phyloP scores from a whole-genome alignment of 1,140 invertebrate species.

The Cotesia typhae region DNA sequence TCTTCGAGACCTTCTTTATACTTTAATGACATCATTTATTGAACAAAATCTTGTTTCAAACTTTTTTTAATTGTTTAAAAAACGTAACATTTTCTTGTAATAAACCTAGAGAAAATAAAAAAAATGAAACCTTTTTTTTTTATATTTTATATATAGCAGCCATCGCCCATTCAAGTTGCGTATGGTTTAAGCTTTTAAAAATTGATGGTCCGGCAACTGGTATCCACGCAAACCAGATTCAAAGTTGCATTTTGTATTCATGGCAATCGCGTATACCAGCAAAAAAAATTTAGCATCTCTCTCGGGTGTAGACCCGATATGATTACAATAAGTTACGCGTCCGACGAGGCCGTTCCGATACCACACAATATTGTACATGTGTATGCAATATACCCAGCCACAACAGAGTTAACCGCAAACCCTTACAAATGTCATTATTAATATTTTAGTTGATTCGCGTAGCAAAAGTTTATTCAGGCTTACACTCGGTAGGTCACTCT shows the following conservation, averaged over 20 bases:
- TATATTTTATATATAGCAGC: neutral
- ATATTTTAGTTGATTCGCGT: slow-evolving; percentile 44
- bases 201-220: slow-evolving; percentile 61
- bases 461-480: neutral
- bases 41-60: slow-evolving; percentile 54
- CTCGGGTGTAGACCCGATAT: slow-evolving; percentile 28
- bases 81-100: slow-evolving; percentile 40
- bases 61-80: no score
- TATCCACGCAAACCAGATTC: slow-evolving; percentile 63
- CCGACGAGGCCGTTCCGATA: slow-evolving; percentile 19
- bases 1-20: neutral
- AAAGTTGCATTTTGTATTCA: slow-evolving; percentile 65
- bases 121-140: no score
- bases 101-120: slow-evolving; percentile 5
- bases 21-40: slow-evolving; percentile 60
- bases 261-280: slow-evolving; percentile 45
- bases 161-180: slow-evolving; percentile 30
- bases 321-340: slow-evolving; percentile 37
- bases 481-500: no score
- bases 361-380: slow-evolving; percentile 3
- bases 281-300: slow-evolving; percentile 27
- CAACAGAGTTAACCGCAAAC: slow-evolving; percentile 37
- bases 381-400: slow-evolving; percentile 20
- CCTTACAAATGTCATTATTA: slow-evolving; percentile 51
- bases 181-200: slow-evolving; percentile 57